phyloP scores from a whole-genome alignment of 2,797 vertebrate genomes.

The Acanthornis magna region DNA sequence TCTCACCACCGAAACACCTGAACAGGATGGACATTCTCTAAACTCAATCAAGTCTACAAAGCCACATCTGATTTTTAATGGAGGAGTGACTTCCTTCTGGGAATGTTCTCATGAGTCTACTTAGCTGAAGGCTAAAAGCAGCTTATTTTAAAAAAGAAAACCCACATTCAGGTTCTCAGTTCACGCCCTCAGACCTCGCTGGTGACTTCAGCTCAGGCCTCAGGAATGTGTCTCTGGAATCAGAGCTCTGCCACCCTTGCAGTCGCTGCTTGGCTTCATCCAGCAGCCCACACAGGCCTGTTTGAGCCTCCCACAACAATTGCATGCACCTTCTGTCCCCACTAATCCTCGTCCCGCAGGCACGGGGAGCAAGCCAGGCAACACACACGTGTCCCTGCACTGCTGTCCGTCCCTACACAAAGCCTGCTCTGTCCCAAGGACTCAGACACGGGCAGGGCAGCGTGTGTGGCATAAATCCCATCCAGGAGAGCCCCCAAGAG shows the following conservation, averaged over 20 bases:
- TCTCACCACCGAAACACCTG: background rate
- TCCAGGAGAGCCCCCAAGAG: background rate
- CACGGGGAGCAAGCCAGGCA: background rate
- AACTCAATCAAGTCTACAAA: background rate
- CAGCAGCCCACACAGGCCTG: background rate
- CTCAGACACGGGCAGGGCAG: background rate
- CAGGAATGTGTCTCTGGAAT: background rate
- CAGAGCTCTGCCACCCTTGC: background rate
- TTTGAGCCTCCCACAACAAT: background rate
- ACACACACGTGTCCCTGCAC: background rate
- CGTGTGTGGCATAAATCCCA: rapidly evolving
- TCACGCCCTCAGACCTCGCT: background rate
- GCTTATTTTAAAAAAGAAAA: conserved; percentile 4
- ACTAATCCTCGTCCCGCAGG: background rate
- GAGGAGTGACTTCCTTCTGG: background rate
- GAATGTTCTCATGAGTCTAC: conserved; percentile 2
- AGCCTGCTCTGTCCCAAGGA: background rate
- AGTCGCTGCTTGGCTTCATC: background rate
- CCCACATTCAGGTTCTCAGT: background rate
- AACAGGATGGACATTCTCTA: background rate
- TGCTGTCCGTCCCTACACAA: background rate
- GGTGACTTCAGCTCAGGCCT: background rate
- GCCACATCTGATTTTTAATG: background rate
- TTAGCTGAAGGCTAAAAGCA: conserved; percentile 22
- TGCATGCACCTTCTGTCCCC: background rate